A percentile compares a stretch with the other conserved stretches of the same genome.
phyloP scores from a whole-genome alignment of 2,888 invertebrate genomes.

The Scaptomyza parva region DNA sequence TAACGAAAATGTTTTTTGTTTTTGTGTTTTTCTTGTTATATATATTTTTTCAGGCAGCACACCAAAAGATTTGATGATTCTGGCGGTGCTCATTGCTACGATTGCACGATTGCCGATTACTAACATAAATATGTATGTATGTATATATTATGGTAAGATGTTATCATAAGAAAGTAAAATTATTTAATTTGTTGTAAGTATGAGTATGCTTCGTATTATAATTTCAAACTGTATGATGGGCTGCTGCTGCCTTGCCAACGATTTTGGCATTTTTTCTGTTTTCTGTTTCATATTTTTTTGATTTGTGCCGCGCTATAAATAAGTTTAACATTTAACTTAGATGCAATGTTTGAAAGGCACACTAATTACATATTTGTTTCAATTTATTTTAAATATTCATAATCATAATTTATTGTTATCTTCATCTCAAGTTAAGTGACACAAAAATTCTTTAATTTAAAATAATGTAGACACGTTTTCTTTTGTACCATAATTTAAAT shows the following conservation, averaged over 20 bases:
- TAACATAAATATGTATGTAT: constrained; percentile 44
- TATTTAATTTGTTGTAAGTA: constrained; percentile 30
- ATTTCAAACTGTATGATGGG: constrained; percentile 58
- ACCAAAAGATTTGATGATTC: constrained; percentile 47
- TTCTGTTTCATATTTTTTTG: constrained; percentile 46
- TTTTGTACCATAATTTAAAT: constrained; percentile 79
- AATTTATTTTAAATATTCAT: constrained; percentile 24
- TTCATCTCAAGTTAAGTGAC: constrained; percentile 20
- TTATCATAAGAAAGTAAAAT: constrained; percentile 29
- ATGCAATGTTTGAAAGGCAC: constrained; percentile 64
- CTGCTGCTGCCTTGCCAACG: constrained; percentile 38
- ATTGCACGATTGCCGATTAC: constrained; percentile 77
- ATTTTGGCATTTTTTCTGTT: constrained; percentile 17
- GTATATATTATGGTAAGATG: constrained; percentile 14
- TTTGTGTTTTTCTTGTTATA: neutral
- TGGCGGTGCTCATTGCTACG: constrained; percentile 61
- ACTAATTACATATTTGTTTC: constrained; percentile 52
- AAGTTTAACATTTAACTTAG: constrained; percentile 49
- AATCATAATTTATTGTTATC: constrained; percentile 8
- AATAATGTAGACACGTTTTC: constrained; percentile 48
- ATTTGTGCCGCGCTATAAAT: constrained; percentile 59
- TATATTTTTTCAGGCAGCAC: constrained; percentile 44
- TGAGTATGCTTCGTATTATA: constrained; percentile 61
- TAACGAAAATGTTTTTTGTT: constrained; percentile 17
- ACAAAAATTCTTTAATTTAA: constrained; percentile 75